Evolutionary conservation across 2,113 vertebrate species (phyloP).

Genomic region (Leiothrix lutea): DNA sequence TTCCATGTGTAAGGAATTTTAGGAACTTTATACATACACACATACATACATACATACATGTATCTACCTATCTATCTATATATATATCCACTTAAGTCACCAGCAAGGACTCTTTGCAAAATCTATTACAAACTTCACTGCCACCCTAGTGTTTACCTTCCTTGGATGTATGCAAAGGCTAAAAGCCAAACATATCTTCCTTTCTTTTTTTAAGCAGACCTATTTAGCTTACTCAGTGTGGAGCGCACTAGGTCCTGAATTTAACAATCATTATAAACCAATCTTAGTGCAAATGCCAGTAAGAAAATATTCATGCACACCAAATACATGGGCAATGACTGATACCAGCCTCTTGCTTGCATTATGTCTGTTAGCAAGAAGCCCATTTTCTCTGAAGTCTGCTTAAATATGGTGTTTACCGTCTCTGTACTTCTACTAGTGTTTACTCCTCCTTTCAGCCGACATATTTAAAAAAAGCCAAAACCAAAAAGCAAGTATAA

Average conservation of each 20-base stretch:
- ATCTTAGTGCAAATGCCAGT: slow-evolving; percentile 1
- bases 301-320: background rate
- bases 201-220: background rate
- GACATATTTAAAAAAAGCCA: background rate
- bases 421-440: background rate
- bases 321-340: background rate
- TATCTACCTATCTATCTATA: background rate
- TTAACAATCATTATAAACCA: background rate
- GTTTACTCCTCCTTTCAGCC: slow-evolving; percentile 30
- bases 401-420: slow-evolving; percentile 26
- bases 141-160: background rate
- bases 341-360: background rate
- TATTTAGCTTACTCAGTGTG: background rate
- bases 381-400: slow-evolving; percentile 9
- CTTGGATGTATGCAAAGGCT: background rate
- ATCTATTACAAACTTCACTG: slow-evolving; percentile 33
- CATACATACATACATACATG: background rate
- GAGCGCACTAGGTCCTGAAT: background rate
- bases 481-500: slow-evolving; percentile 14
- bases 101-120: background rate
- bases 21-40: background rate
- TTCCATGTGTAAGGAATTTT: background rate
- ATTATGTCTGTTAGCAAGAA: background rate
- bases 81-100: background rate
- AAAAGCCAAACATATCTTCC: background rate